Percentiles rank a stretch among this genome's conserved stretches.
phyloP scores from a whole-genome alignment of 2,113 vertebrate genomes.

The Nettapus auritus region DNA sequence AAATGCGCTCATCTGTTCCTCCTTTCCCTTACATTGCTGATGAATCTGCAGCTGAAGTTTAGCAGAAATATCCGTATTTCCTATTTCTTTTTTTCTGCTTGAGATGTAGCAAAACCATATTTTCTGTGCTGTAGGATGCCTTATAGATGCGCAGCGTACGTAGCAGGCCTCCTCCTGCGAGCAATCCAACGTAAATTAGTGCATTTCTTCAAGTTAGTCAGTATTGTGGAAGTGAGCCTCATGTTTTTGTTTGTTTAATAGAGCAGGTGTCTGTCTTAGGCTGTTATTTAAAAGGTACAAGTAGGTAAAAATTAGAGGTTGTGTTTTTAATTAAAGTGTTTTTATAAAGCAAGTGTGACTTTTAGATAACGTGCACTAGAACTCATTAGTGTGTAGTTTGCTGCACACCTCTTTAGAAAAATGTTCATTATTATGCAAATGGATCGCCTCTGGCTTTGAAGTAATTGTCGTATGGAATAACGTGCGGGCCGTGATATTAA shows the following conservation, averaged over 20 bases:
- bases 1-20: neutral
- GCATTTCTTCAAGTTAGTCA: neutral
- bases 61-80: neutral
- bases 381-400: neutral
- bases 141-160: neutral
- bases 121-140: neutral
- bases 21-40: neutral
- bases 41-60: neutral
- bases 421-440: conserved; percentile 58
- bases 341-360: neutral
- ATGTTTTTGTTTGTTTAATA: neutral
- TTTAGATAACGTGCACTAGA: neutral
- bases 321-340: neutral
- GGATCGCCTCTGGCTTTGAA: conserved; percentile 9
- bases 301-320: neutral
- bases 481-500: neutral
- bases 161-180: neutral
- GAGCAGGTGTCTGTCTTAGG: neutral
- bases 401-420: neutral
- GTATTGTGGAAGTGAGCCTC: neutral
- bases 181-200: accelerated
- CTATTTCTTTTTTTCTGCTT: no score
- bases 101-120: neutral
- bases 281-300: neutral
- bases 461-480: conserved; percentile 22